phyloP scores from a whole-genome alignment of 2,888 invertebrate genomes.

The Mimas tiliae region DNA sequence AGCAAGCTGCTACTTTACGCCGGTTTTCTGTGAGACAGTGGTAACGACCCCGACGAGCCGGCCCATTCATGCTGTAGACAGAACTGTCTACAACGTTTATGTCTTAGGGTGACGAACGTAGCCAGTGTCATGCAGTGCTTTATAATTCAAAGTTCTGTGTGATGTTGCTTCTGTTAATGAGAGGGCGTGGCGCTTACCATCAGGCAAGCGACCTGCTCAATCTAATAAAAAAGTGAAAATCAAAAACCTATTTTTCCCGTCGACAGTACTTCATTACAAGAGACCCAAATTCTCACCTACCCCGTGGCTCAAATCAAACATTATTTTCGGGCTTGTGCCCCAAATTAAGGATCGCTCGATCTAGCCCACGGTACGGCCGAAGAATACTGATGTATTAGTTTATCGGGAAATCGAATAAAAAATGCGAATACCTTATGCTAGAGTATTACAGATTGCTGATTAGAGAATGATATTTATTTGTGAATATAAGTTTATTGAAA shows the following conservation, averaged over 20 bases:
- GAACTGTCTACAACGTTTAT: too few species aligned
- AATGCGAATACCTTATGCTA: not conserved
- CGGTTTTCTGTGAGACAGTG: too few species aligned
- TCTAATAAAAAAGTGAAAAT: not conserved
- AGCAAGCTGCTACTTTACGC: too few species aligned
- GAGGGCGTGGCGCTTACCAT: too few species aligned
- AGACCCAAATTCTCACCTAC: conserved; percentile 7
- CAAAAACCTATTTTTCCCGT: not conserved
- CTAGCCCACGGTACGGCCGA: conserved; percentile 6
- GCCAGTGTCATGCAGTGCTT: too few species aligned
- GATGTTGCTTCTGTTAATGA: too few species aligned
- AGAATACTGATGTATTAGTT: conserved; percentile 29
- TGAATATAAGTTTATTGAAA: not conserved
- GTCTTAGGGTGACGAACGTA: too few species aligned
- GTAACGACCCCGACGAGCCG: too few species aligned
- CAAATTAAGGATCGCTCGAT: conserved; percentile 24
- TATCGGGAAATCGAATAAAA: conserved; percentile 17
- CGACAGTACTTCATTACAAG: conserved; percentile 1
- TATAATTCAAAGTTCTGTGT: too few species aligned
- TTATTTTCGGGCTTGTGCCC: conserved; percentile 18
- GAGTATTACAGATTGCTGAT: not conserved
- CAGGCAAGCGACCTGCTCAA: too few species aligned
- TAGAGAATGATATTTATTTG: not conserved
- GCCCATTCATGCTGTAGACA: too few species aligned
- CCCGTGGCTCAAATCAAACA: conserved; percentile 18